Evolutionary conservation across 2,113 vertebrate species (phyloP).

Genomic region (Macrotus californicus): DNA sequence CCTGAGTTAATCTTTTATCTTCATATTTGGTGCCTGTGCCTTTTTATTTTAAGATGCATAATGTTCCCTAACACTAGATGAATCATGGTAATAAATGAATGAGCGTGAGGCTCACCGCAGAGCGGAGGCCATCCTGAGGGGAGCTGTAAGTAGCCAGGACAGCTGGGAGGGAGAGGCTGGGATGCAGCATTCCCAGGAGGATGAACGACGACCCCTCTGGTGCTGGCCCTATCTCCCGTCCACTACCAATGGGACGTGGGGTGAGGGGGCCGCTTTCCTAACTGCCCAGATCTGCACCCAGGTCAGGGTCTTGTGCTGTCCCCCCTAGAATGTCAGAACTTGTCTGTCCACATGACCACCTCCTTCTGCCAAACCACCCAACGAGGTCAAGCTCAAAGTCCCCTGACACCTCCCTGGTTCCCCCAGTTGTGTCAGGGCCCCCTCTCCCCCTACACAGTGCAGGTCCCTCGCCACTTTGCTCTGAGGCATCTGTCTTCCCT

Average conservation of each 20-base stretch:
- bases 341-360: not conserved
- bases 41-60: not conserved
- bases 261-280: accelerated
- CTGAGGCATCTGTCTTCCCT: not conserved
- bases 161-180: not conserved
- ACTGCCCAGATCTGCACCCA: not conserved
- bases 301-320: not conserved
- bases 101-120: not conserved
- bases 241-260: not conserved
- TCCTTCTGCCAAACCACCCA: not conserved
- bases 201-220: not conserved
- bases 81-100: not conserved
- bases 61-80: not conserved
- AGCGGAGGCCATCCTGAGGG: not conserved
- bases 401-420: not conserved
- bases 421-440: too few relatives aligned
- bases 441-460: not conserved
- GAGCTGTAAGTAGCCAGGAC: not conserved
- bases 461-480: not conserved
- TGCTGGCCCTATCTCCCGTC: not conserved
- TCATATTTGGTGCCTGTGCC: not conserved
- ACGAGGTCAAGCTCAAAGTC: not conserved
- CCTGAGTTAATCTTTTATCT: not conserved
- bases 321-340: not conserved
- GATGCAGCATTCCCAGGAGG: not conserved